A percentile compares a stretch with the other conserved stretches of the same genome.
Conservation (phyloP, 1,140 invertebrate genomes). For the Conus betulinus region DNA sequence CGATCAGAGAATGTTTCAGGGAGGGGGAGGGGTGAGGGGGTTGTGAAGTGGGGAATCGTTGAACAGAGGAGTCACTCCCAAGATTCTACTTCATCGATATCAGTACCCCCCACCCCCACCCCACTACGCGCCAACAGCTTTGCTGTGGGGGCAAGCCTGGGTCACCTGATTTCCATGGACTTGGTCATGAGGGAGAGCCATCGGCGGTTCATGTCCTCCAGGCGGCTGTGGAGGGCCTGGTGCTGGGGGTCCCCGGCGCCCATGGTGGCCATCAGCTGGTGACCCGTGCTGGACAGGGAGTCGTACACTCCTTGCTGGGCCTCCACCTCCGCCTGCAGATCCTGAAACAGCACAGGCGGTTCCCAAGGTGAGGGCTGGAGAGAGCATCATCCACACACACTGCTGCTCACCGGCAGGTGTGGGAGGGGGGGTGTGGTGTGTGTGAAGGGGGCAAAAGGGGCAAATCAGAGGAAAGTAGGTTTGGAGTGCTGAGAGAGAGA, state of each 20-base stretch:
- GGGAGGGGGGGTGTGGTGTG: not conserved
- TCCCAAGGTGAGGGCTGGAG: not conserved
- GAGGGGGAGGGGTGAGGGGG: too few relatives aligned
- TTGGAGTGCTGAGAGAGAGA: not conserved
- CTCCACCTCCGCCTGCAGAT: slow-evolving; percentile 95
- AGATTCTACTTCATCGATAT: too few relatives aligned
- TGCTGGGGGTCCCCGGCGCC: slow-evolving; percentile 83
- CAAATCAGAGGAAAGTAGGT: not conserved
- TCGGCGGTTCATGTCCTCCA: slow-evolving; percentile 97
- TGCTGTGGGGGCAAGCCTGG: not conserved
- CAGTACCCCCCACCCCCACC: too few relatives aligned
- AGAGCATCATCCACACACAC: not conserved
- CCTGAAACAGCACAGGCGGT: slow-evolving; percentile 79
- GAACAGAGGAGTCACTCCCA: too few relatives aligned
- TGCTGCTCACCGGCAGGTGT: too few relatives aligned
- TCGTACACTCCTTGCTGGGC: slow-evolving; percentile 93
- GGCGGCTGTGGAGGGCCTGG: slow-evolving; percentile 87
- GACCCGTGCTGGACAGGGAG: slow-evolving; percentile 90
- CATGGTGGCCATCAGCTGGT: slow-evolving; percentile 82
- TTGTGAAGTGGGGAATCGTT: too few relatives aligned
- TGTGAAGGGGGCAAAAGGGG: not conserved
- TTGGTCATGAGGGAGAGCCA: slow-evolving; percentile 95
- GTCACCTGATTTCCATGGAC: slow-evolving; percentile 82
- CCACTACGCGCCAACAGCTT: too few relatives aligned
- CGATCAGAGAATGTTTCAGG: too few relatives aligned